Percentiles rank a stretch among this genome's conserved stretches.
These are phyloP conservation scores for Salvelinus sp. DNA, from an alignment of 2,113 vertebrate species.

Conservation along the genomic window DNA sequence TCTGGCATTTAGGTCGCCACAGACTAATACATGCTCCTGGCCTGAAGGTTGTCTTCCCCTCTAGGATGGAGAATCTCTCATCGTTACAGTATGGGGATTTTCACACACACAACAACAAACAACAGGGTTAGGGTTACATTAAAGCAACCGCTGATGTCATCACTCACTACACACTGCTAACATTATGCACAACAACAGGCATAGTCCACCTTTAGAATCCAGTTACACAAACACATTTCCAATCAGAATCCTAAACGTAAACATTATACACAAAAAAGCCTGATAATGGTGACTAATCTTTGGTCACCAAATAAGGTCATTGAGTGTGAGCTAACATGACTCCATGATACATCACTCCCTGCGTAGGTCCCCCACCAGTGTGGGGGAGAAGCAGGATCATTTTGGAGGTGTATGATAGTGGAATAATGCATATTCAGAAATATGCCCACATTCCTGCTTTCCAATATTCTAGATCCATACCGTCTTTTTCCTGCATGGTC, in stretches of 20 bases:
- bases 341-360: constrained; percentile 10
- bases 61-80: background rate
- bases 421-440: constrained; percentile 59
- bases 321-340: constrained; percentile 1
- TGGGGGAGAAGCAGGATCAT: constrained; percentile 24
- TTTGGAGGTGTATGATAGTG: constrained; percentile 50
- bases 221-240: background rate
- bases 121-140: too few relatives aligned
- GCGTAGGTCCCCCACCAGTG: constrained; percentile 11
- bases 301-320: constrained; percentile 14
- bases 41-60: background rate
- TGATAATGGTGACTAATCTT: constrained; percentile 8
- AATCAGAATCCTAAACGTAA: constrained; percentile 18
- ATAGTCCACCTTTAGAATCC: background rate
- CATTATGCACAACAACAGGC: background rate
- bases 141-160: background rate
- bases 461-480: constrained; percentile 63
- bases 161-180: background rate
- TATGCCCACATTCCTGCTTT: constrained; percentile 57
- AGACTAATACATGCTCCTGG: too few relatives aligned
- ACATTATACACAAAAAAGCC: constrained; percentile 4
- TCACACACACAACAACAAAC: background rate
- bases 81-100: too few relatives aligned
- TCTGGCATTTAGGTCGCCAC: too few relatives aligned
- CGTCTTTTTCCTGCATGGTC: constrained; percentile 43